A percentile compares a stretch with the other conserved stretches of the same genome.
phyloP scores from a whole-genome alignment of 2,797 vertebrate species.

The Syngnathus acus region DNA sequence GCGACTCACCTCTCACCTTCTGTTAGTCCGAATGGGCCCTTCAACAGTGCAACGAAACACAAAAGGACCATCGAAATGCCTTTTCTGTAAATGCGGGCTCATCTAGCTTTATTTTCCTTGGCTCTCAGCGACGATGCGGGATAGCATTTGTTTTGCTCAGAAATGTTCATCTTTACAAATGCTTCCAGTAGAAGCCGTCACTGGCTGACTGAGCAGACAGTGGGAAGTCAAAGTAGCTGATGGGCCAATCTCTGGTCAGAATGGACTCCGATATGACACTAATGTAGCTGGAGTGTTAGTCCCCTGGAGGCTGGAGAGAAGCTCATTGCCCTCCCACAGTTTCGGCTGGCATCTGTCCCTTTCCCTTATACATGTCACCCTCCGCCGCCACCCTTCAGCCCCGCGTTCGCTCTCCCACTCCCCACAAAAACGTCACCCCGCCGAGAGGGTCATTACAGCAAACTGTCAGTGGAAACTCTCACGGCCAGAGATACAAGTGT shows the following conservation, averaged over 20 bases:
- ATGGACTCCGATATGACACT: slow-evolving; percentile 63
- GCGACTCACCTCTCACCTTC: slow-evolving; percentile 17
- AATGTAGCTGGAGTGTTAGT: slow-evolving; percentile 64
- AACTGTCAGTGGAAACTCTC: slow-evolving; percentile 65
- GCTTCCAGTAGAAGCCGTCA: slow-evolving; percentile 53
- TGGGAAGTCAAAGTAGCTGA: slow-evolving; percentile 58
- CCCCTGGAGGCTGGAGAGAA: slow-evolving; percentile 59
- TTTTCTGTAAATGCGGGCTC: slow-evolving; percentile 21
- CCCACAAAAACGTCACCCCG: slow-evolving; percentile 51
- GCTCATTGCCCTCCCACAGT: slow-evolving; percentile 63
- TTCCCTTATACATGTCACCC: slow-evolving; percentile 45
- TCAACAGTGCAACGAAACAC: slow-evolving; percentile 10
- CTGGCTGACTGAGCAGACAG: slow-evolving; percentile 59
- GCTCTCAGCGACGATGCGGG: slow-evolving; percentile 18
- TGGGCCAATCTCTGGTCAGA: slow-evolving; percentile 58
- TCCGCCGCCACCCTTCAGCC: slow-evolving; percentile 37
- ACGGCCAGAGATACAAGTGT: slow-evolving; percentile 43
- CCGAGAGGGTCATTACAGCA: slow-evolving; percentile 68
- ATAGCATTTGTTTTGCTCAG: slow-evolving; percentile 21
- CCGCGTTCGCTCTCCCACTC: slow-evolving; percentile 10
- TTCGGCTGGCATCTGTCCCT: slow-evolving; percentile 65
- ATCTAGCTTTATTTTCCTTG: slow-evolving; percentile 19
- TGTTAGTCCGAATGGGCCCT: slow-evolving; percentile 23
- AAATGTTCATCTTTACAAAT: slow-evolving; percentile 50
- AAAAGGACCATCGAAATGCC: slow-evolving; percentile 38